Evolutionary conservation across 2,888 invertebrate genomes (phyloP).

Genomic region (Cryptocephalus primarius): DNA sequence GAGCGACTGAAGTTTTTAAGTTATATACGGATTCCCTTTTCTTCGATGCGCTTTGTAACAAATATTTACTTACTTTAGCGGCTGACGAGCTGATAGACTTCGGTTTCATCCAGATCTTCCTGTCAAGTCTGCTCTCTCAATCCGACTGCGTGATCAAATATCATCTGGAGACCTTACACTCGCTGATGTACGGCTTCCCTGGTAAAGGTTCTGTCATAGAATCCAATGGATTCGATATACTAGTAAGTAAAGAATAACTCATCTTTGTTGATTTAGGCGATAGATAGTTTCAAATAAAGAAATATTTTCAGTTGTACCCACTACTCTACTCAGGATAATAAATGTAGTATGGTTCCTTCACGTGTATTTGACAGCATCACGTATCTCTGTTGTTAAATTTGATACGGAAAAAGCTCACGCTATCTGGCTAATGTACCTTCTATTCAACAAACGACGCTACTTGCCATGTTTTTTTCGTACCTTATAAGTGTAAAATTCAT

Average conservation of each 20-base stretch:
- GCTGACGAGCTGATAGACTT: constrained; percentile 31
- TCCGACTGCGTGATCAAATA: constrained; percentile 27
- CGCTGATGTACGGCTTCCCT: constrained; percentile 28
- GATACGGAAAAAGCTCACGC: no score
- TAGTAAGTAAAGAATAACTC: constrained; percentile 22
- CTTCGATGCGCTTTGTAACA: background rate
- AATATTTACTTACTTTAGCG: constrained; percentile 19
- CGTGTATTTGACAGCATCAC: no score
- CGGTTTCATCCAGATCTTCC: constrained; percentile 30
- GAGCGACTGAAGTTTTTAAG: background rate
- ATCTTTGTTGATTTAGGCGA: no score
- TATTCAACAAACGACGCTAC: background rate
- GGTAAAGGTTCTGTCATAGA: constrained; percentile 33
- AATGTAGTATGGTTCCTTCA: no score
- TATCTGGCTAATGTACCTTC: no score
- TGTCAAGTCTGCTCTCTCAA: constrained; percentile 25
- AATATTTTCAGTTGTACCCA: no score
- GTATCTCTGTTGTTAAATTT: no score
- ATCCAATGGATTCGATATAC: constrained; percentile 28
- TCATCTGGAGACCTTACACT: constrained; percentile 31
- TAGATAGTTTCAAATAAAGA: no score
- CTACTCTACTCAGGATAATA: no score
- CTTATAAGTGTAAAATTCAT: no score
- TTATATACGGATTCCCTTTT: background rate
- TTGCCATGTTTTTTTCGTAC: no score